phyloP scores from a whole-genome alignment of 2,797 vertebrate genomes.

The Enteromius anoplus region DNA sequence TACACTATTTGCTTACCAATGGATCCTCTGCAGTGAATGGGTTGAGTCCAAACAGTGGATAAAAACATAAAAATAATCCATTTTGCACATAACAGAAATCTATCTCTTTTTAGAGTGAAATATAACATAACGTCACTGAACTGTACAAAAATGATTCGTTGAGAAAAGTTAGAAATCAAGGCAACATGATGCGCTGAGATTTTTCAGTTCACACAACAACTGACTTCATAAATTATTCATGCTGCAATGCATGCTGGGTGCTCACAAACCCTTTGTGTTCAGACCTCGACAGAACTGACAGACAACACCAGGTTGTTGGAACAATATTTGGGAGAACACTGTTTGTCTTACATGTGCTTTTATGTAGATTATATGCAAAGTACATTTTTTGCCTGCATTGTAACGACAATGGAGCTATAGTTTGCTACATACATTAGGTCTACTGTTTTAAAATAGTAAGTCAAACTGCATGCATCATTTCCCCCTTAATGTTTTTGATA shows the following conservation, averaged over 20 bases:
- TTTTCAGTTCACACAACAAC: conserved; percentile 14
- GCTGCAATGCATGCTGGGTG: conserved; percentile 7
- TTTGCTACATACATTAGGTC: not conserved
- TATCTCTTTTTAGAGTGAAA: not conserved
- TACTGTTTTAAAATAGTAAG: not conserved
- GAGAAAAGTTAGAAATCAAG: not conserved
- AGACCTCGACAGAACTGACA: not conserved
- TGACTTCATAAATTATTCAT: conserved; percentile 21
- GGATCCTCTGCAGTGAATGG: not conserved
- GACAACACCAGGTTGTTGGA: not conserved
- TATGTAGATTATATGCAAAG: not conserved
- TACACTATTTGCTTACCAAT: not conserved
- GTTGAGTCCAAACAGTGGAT: not conserved
- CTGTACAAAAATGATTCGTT: not conserved
- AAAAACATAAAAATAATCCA: not conserved
- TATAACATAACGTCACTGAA: not conserved
- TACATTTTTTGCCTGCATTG: not conserved
- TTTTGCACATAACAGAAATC: not conserved
- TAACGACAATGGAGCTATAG: not conserved
- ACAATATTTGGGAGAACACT: not conserved
- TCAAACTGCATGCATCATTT: not conserved
- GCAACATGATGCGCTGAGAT: conserved; percentile 6
- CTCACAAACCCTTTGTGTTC: conserved; percentile 9
- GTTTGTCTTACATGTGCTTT: not conserved
- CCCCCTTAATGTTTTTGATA: not conserved